These are phyloP conservation scores for Chalcosyrphus nemorum DNA, from an alignment of 2,888 invertebrate genomes.

Conservation along the genomic window DNA sequence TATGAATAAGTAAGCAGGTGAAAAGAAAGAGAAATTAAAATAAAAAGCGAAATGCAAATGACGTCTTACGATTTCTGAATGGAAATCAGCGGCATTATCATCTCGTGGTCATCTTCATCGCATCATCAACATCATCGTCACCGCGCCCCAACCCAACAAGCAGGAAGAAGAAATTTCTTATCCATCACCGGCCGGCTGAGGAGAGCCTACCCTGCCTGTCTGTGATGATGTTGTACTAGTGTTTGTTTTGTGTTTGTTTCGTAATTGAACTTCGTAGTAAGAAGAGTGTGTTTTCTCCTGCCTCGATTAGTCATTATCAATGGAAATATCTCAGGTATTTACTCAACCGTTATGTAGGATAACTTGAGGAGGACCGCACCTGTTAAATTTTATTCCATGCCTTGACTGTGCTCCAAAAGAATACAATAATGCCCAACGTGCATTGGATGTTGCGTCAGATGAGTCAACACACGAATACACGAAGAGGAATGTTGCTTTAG, in stretches of 20 bases:
- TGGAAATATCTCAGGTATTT: slow-evolving; percentile 29
- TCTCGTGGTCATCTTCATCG: slow-evolving; percentile 25
- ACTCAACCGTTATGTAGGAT: slow-evolving; percentile 37
- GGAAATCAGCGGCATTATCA: slow-evolving; percentile 43
- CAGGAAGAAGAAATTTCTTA: slow-evolving; percentile 2
- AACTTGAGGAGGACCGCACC: slow-evolving; percentile 42
- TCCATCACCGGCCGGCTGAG: not conserved
- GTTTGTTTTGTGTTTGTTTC: slow-evolving; percentile 31
- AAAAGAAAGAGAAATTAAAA: slow-evolving; percentile 50
- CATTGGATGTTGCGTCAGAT: slow-evolving; percentile 53
- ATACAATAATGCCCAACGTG: slow-evolving; percentile 6
- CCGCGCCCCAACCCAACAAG: not conserved
- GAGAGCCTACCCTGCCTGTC: not conserved
- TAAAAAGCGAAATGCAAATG: slow-evolving; percentile 45
- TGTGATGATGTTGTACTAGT: not conserved
- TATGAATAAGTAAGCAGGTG: slow-evolving; percentile 30
- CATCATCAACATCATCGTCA: slow-evolving; percentile 13
- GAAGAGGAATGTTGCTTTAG: slow-evolving; percentile 15
- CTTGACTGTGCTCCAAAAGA: not conserved
- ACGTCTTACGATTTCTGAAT: slow-evolving; percentile 49
- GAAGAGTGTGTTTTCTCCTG: slow-evolving; percentile 23
- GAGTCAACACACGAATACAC: slow-evolving; percentile 36
- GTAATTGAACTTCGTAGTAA: slow-evolving; percentile 34
- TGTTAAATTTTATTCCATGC: not conserved
- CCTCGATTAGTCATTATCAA: slow-evolving; percentile 51